Percentiles rank a stretch among this genome's conserved stretches.
These are phyloP conservation scores for Caenorhabditis parvicauda DNA, from an alignment of 2,888 invertebrate genomes.

Conservation along the genomic window DNA sequence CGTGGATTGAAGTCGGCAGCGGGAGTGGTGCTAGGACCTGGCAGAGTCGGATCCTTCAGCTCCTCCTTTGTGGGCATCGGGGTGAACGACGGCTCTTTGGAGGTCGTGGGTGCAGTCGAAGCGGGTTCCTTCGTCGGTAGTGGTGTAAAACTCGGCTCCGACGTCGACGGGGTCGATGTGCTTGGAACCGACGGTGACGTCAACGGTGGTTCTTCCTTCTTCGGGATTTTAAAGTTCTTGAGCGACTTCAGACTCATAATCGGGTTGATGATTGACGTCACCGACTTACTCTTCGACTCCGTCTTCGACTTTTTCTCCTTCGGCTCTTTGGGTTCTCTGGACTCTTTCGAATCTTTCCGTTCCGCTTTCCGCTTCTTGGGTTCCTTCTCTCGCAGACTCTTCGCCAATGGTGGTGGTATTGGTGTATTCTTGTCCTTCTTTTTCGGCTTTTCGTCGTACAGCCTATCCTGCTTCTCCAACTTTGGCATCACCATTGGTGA, in stretches of 20 bases:
- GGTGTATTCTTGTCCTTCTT: conserved; percentile 5
- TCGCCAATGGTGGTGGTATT: too few species aligned
- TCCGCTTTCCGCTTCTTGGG: conserved; percentile 12
- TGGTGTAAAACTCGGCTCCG: too few species aligned
- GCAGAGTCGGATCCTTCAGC: too few species aligned
- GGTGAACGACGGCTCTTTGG: too few species aligned
- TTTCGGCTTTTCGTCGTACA: conserved; percentile 5
- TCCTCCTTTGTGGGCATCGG: too few species aligned
- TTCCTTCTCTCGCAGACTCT: not conserved
- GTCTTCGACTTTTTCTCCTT: conserved; percentile 18
- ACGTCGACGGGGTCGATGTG: too few species aligned
- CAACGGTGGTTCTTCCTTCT: too few species aligned
- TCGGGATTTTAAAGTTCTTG: conserved; percentile 34
- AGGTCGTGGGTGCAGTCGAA: too few species aligned
- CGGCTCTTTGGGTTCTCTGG: conserved; percentile 7
- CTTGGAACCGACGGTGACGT: too few species aligned
- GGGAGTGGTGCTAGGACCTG: too few species aligned
- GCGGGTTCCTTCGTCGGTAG: too few species aligned
- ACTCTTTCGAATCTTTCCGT: conserved; percentile 12
- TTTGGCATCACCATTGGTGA: conserved; percentile 1
- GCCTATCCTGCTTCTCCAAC: conserved; percentile 7
- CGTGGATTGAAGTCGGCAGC: too few species aligned
- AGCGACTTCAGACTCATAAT: conserved; percentile 15
- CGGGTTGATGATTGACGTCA: not conserved
- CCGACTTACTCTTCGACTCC: conserved; percentile 3